These are phyloP conservation scores for Cherax quadricarinatus DNA, from an alignment of 1,140 invertebrate species.

Conservation along the genomic window DNA sequence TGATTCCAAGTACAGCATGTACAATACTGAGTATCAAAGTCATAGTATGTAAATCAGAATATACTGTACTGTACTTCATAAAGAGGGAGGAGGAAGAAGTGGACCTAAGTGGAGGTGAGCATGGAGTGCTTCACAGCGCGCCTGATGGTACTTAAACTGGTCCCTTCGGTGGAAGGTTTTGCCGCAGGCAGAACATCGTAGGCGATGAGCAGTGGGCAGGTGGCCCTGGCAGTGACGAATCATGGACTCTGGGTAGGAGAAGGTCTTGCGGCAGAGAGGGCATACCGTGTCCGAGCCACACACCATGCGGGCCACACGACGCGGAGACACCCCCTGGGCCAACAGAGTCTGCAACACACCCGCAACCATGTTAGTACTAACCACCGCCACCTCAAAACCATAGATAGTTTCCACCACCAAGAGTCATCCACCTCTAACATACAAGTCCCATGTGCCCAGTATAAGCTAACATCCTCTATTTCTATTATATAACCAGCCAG, in stretches of 20 bases:
- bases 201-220: conserved; percentile 61
- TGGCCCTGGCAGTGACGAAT: conserved; percentile 67
- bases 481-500: neutral
- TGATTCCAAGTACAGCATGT: neutral
- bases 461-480: conserved; percentile 8
- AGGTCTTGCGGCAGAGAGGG: conserved; percentile 66
- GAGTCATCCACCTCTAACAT: conserved; percentile 32
- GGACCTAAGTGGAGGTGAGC: neutral
- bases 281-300: conserved; percentile 66
- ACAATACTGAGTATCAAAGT: neutral
- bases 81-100: conserved; percentile 22
- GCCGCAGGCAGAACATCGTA: conserved; percentile 57
- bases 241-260: conserved; percentile 71
- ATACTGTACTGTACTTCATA: neutral
- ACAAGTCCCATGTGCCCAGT: conserved; percentile 9
- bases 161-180: conserved; percentile 69
- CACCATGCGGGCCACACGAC: conserved; percentile 62
- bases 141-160: conserved; percentile 68
- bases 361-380: conserved; percentile 52
- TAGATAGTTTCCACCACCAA: conserved; percentile 35
- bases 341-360: conserved; percentile 69
- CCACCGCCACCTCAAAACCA: conserved; percentile 35
- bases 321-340: conserved; percentile 57
- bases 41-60: neutral
- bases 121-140: conserved; percentile 46